Evolutionary conservation across 2,113 vertebrate species (phyloP).

Genomic region (Oxyura jamaicensis): DNA sequence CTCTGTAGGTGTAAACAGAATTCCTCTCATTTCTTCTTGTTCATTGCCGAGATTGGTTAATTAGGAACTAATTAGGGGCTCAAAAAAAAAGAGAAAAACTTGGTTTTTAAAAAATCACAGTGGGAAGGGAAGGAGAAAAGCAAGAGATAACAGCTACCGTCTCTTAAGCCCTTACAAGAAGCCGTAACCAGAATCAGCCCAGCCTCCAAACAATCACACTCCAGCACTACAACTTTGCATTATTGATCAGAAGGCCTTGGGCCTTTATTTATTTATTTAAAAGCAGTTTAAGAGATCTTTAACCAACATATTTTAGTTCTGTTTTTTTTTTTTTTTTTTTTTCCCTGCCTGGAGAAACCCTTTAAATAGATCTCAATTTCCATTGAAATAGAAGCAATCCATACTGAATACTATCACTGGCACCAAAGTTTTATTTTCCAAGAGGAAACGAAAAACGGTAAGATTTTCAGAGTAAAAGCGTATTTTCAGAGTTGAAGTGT

Average conservation of each 20-base stretch:
- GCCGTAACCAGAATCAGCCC: slow-evolving; percentile 11
- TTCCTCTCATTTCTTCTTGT: background rate
- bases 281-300: background rate
- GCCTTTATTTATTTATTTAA: background rate
- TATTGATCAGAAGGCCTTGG: background rate
- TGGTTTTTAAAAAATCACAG: background rate
- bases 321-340: background rate
- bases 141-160: background rate
- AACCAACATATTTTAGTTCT: background rate
- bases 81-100: background rate
- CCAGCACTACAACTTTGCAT: background rate
- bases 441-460: background rate
- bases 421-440: background rate
- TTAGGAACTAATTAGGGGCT: background rate
- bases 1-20: background rate
- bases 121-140: background rate
- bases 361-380: slow-evolving; percentile 8
- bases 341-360: background rate
- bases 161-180: background rate
- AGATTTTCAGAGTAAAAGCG: background rate
- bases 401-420: background rate
- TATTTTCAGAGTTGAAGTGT: background rate
- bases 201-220: background rate
- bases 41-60: background rate
- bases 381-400: slow-evolving; percentile 19